These are phyloP conservation scores for Ricordea florida DNA, from an alignment of 92 coral and sea anemone species.

Conservation along the genomic window DNA sequence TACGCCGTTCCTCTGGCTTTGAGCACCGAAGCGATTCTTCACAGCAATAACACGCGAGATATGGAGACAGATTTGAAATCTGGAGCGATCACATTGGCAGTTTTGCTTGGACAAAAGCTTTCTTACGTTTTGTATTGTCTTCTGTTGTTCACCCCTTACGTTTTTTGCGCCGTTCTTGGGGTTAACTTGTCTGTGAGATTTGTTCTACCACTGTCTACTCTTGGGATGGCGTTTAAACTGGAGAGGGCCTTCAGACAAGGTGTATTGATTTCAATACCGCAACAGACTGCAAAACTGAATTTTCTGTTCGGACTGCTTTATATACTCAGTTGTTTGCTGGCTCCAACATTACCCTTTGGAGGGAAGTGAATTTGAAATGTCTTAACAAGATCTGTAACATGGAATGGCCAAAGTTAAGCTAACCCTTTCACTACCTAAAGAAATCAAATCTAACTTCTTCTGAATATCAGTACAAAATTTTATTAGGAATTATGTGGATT, in stretches of 20 bases:
- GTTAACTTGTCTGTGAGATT: constrained; percentile 80
- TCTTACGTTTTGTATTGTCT: constrained; percentile 80
- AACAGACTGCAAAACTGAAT: constrained; percentile 85
- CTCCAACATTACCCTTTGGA: constrained; percentile 68
- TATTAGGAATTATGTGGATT: too few relatives aligned
- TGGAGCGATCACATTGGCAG: constrained; percentile 90
- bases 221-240: constrained; percentile 75
- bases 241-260: constrained; percentile 82
- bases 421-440: too few relatives aligned
- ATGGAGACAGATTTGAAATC: constrained; percentile 76
- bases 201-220: constrained; percentile 72
- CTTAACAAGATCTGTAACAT: too few relatives aligned
- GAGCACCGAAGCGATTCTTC: constrained; percentile 94
- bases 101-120: constrained; percentile 77
- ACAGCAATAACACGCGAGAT: constrained; percentile 94
- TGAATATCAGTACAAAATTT: too few relatives aligned
- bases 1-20: constrained; percentile 89
- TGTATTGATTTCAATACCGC: constrained; percentile 60
- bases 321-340: constrained; percentile 68
- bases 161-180: constrained; percentile 78
- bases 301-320: constrained; percentile 82
- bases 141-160: constrained; percentile 85
- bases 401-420: too few relatives aligned
- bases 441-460: too few relatives aligned
- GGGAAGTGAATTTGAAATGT: too few relatives aligned